These are phyloP conservation scores for Drosophila ezoana DNA, from an alignment of 2,888 invertebrate species.

Conservation along the genomic window DNA sequence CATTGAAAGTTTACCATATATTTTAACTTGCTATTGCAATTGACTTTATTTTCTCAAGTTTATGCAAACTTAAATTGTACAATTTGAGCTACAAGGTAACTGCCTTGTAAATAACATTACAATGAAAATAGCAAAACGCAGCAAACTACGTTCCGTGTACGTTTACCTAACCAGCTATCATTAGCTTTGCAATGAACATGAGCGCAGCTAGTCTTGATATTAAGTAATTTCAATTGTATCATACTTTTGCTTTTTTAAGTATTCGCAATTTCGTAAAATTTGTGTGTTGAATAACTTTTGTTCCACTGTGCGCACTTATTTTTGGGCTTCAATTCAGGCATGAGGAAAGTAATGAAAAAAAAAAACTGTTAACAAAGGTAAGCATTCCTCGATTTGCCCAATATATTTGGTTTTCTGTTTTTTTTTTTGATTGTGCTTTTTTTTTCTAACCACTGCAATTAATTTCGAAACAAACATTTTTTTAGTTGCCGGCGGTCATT, in stretches of 20 bases:
- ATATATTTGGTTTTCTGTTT: constrained; percentile 11
- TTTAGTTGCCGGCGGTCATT: constrained; percentile 65
- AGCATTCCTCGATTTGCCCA: constrained; percentile 14
- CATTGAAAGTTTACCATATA: too few species aligned
- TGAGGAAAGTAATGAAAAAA: background rate
- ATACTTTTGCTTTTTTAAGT: background rate
- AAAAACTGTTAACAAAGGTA: constrained; percentile 5
- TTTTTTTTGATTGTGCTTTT: constrained; percentile 6
- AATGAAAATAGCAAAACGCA: too few species aligned
- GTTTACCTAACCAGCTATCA: too few species aligned
- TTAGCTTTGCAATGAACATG: background rate
- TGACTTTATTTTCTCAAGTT: too few species aligned
- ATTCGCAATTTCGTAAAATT: background rate
- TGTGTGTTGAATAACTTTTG: background rate
- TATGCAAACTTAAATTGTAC: too few species aligned
- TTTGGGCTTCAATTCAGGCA: constrained; percentile 4
- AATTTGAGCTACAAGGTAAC: too few species aligned
- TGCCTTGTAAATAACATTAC: too few species aligned
- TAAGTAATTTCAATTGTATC: background rate
- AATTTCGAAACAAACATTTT: constrained; percentile 67
- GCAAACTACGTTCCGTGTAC: too few species aligned
- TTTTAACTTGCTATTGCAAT: too few species aligned
- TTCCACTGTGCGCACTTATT: constrained; percentile 19
- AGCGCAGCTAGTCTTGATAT: background rate
- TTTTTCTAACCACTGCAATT: constrained; percentile 64